Evolutionary conservation across 2,888 invertebrate species (phyloP).

Genomic region (Erannis defoliaria): DNA sequence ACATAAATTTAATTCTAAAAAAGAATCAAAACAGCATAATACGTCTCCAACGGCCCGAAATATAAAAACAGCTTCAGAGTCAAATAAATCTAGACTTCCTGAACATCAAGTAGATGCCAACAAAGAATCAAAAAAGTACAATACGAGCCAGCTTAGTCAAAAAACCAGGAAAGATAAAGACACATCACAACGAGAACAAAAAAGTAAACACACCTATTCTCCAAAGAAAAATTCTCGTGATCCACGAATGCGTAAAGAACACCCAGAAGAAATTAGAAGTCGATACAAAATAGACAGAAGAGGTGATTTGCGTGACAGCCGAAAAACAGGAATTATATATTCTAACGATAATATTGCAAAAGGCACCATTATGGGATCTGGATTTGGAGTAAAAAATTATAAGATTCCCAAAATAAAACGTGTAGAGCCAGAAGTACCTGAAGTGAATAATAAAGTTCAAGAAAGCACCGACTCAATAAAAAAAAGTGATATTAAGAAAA

Average conservation of each 20-base stretch:
- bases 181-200: slow-evolving; percentile 37
- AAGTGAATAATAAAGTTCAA: slow-evolving; percentile 29
- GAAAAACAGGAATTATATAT: slow-evolving; percentile 70
- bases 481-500: not conserved
- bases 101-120: not conserved
- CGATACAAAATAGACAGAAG: slow-evolving; percentile 47
- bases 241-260: slow-evolving; percentile 65
- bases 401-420: slow-evolving; percentile 83
- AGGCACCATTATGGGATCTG: slow-evolving; percentile 70
- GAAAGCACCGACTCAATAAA: slow-evolving; percentile 23
- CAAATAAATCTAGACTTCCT: not conserved
- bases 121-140: slow-evolving; percentile 23
- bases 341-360: slow-evolving; percentile 77
- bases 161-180: slow-evolving; percentile 50
- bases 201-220: slow-evolving; percentile 53
- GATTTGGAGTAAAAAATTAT: slow-evolving; percentile 79
- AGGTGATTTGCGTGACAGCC: slow-evolving; percentile 41
- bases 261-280: slow-evolving; percentile 48
- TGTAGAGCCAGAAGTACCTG: slow-evolving; percentile 42
- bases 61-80: not conserved
- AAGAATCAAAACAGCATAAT: slow-evolving; percentile 16
- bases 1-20: slow-evolving; percentile 15
- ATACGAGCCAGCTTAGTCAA: slow-evolving; percentile 20
- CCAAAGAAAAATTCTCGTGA: slow-evolving; percentile 69
- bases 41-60: not conserved